Percentiles rank a stretch among this genome's conserved stretches.
phyloP scores from a whole-genome alignment of 1,140 invertebrate species.

The Drosophila setifemur region DNA sequence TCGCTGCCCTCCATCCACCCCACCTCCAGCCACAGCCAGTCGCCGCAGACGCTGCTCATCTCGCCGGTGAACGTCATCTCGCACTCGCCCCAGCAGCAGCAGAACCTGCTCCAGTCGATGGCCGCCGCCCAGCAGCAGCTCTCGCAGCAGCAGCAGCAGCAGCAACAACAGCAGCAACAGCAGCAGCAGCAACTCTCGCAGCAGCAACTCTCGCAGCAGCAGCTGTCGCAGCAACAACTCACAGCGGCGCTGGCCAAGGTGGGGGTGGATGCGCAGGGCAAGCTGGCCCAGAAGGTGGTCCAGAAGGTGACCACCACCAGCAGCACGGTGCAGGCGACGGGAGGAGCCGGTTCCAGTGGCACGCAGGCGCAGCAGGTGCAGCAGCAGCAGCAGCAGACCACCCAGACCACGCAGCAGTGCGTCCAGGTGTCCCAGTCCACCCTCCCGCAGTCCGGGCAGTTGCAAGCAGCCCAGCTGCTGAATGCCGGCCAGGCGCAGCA shows the following conservation, averaged over 20 bases:
- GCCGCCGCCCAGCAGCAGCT: slow-evolving; percentile 64
- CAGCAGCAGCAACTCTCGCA: slow-evolving; percentile 55
- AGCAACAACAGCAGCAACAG: slow-evolving; percentile 43
- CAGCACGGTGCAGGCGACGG: slow-evolving; percentile 67
- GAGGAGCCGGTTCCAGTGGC: slow-evolving; percentile 29
- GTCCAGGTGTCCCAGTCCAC: slow-evolving; percentile 87
- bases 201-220: slow-evolving; percentile 73
- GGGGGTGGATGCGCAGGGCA: slow-evolving; percentile 61
- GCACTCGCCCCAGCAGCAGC: slow-evolving; percentile 85
- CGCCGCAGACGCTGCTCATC: slow-evolving; percentile 90
- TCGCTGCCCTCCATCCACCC: slow-evolving; percentile 74
- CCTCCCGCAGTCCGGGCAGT: slow-evolving; percentile 84
- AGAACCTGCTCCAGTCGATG: slow-evolving; percentile 75
- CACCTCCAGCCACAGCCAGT: slow-evolving; percentile 88
- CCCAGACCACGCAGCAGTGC: slow-evolving; percentile 84
- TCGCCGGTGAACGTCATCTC: slow-evolving; percentile 89
- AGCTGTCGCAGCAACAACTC: slow-evolving; percentile 57
- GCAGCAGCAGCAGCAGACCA: slow-evolving; percentile 79
- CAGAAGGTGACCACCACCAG: slow-evolving; percentile 84
- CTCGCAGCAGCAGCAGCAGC: slow-evolving; percentile 56
- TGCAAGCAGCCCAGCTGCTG: slow-evolving; percentile 86
- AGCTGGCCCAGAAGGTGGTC: slow-evolving; percentile 84
- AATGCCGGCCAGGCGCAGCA: slow-evolving; percentile 85
- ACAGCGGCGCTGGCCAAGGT: slow-evolving; percentile 57
- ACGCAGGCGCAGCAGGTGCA: slow-evolving; percentile 73